Evolutionary conservation across 2,888 invertebrate species (phyloP).

Genomic region (Anodontia alba): DNA sequence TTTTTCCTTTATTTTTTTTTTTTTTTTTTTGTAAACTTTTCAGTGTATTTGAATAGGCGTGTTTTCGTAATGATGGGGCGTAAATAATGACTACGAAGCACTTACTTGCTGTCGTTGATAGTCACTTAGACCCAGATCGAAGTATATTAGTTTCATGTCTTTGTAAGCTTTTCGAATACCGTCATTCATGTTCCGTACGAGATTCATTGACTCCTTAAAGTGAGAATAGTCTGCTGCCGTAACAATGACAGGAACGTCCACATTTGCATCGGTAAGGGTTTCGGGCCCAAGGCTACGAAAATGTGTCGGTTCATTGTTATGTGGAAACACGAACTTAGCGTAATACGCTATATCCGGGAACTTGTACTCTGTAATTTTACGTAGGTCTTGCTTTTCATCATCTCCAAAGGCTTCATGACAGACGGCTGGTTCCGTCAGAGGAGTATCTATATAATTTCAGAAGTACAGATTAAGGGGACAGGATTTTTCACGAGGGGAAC

Average conservation of each 20-base stretch:
- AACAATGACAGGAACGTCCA: not conserved
- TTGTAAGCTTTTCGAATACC: not conserved
- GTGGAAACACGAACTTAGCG: not conserved
- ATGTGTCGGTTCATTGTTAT: not conserved
- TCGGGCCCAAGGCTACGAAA: not conserved
- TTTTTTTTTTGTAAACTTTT: too few species aligned
- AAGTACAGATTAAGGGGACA: too few species aligned
- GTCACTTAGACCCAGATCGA: not conserved
- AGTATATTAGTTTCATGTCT: not conserved
- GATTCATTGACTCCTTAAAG: not conserved
- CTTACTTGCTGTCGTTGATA: not conserved
- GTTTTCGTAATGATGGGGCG: too few species aligned
- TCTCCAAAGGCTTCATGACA: not conserved
- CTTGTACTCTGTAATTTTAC: not conserved
- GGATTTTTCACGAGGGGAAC: too few species aligned
- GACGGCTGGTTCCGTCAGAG: not conserved
- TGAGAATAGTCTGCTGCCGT: not conserved
- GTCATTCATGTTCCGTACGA: not conserved
- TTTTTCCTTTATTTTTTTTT: too few species aligned
- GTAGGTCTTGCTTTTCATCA: not conserved
- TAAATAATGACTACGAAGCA: too few species aligned
- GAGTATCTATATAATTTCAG: not conserved
- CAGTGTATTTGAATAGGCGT: too few species aligned
- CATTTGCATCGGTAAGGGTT: not conserved
- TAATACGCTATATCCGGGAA: not conserved